phyloP scores from a whole-genome alignment of 2,113 vertebrate species.

The Cervus canadensis region DNA sequence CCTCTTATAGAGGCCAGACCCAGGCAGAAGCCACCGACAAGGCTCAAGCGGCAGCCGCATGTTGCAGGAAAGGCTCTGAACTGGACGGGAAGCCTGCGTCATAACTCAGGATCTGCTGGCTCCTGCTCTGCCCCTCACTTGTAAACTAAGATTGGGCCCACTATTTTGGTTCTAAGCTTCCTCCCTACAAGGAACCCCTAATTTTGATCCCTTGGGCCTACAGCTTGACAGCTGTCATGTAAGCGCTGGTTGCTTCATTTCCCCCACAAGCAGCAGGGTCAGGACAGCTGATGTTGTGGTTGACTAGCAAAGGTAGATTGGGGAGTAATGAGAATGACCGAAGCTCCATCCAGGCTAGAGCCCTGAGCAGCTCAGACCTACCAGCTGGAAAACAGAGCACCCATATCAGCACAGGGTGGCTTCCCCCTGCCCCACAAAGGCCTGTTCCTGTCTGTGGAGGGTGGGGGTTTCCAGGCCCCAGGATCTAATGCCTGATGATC shows the following conservation, averaged over 20 bases:
- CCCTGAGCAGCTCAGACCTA: background rate
- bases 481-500: background rate
- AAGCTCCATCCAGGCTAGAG: background rate
- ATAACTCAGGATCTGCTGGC: background rate
- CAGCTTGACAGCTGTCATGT: background rate
- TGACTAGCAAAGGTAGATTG: background rate
- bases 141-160: background rate
- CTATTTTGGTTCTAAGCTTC: background rate
- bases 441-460: background rate
- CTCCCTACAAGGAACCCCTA: background rate
- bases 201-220: background rate
- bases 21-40: background rate
- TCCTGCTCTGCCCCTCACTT: background rate
- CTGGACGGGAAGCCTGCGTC: background rate
- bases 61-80: background rate
- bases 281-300: background rate
- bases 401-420: background rate
- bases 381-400: background rate
- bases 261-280: background rate
- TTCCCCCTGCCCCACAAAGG: background rate
- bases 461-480: background rate
- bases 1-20: background rate
- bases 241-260: background rate
- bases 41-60: background rate
- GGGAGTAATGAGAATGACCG: background rate